Percentiles rank a stretch among this genome's conserved stretches.
Conservation (phyloP, 2,797 vertebrate species). For the Falco columbarius region DNA sequence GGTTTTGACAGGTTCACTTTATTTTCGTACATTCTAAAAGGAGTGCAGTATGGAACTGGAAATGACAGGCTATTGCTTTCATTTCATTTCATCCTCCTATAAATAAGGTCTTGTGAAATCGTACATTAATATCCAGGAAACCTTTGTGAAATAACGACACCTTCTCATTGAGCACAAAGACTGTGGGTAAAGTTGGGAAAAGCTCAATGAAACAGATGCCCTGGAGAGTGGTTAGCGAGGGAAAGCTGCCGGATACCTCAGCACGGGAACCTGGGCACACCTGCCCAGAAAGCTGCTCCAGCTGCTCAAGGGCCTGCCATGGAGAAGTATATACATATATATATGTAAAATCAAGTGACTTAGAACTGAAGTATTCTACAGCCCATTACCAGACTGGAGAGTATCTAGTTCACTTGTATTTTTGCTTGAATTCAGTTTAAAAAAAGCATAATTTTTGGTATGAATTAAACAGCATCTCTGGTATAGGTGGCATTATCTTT, state of each 20-base stretch:
- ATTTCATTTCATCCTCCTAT: neutral
- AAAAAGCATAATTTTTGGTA: neutral
- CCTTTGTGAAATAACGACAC: neutral
- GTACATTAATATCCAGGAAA: neutral
- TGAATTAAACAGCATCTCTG: neutral
- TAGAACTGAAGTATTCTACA: neutral
- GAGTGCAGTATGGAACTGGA: neutral
- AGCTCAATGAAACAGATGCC: neutral
- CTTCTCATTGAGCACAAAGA: neutral
- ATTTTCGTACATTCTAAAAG: neutral
- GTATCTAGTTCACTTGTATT: neutral
- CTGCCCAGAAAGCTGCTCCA: neutral
- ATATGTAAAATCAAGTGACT: neutral
- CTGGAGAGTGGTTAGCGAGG: neutral
- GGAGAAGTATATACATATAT: neutral
- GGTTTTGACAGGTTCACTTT: neutral
- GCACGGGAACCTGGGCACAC: neutral
- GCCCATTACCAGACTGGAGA: neutral
- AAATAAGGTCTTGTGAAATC: neutral
- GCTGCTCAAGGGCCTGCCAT: neutral
- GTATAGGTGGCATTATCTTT: neutral
- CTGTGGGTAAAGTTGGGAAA: neutral
- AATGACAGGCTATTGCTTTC: neutral
- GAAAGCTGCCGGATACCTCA: neutral
- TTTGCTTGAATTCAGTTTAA: neutral